A percentile compares a stretch with the other conserved stretches of the same genome.
Conservation (phyloP, 2,888 invertebrate species). For the Tupiocoris notatus region DNA sequence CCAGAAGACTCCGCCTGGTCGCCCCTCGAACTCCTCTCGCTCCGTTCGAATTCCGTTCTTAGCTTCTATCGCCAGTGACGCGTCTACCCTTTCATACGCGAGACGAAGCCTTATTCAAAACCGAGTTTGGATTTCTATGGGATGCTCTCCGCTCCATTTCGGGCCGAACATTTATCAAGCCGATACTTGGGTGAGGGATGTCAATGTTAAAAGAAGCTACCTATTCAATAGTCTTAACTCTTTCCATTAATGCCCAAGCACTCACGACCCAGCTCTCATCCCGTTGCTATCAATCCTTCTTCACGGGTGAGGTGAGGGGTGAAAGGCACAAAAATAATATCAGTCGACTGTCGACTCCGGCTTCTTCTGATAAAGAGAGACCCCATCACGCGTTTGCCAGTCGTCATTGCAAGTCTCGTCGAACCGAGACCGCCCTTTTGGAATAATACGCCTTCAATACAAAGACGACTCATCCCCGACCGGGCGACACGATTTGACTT, state of each 20-base stretch:
- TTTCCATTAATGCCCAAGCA: slow-evolving; percentile 41
- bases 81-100: neutral
- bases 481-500: slow-evolving; percentile 30
- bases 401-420: neutral
- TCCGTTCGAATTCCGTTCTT: too few species aligned
- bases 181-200: slow-evolving; percentile 43
- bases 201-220: slow-evolving; percentile 46
- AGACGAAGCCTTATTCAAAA: neutral
- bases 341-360: slow-evolving; percentile 19
- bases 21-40: neutral
- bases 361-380: neutral
- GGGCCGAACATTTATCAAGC: slow-evolving; percentile 45
- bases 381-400: neutral
- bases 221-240: slow-evolving; percentile 44
- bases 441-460: slow-evolving; percentile 30
- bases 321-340: slow-evolving; percentile 34
- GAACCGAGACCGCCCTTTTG: slow-evolving; percentile 2
- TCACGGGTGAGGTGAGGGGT: too few species aligned
- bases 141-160: neutral
- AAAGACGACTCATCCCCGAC: neutral
- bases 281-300: slow-evolving; percentile 35
- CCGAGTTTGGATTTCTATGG: slow-evolving; percentile 33
- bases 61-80: neutral
- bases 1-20: neutral
- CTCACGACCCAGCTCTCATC: slow-evolving; percentile 32